Evolutionary conservation across 1,140 invertebrate species (phyloP).

Genomic region (Drosophila willistoni): DNA sequence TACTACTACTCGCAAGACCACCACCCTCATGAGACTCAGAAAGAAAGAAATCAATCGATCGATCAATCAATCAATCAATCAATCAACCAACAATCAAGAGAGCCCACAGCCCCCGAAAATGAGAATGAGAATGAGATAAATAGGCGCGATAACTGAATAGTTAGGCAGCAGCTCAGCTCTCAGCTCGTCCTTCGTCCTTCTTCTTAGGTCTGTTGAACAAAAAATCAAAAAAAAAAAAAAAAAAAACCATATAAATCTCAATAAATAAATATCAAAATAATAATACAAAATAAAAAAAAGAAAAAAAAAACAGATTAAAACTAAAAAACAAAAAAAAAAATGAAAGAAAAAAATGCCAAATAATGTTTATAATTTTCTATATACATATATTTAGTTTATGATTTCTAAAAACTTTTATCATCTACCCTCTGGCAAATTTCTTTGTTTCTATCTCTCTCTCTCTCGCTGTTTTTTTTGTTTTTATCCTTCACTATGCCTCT

Average conservation of each 20-base stretch:
- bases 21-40: slow-evolving; percentile 30
- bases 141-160: slow-evolving; percentile 28
- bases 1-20: slow-evolving; percentile 40
- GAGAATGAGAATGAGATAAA: slow-evolving; percentile 6
- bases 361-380: slow-evolving; percentile 38
- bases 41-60: background rate
- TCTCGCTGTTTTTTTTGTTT: background rate
- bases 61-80: too few species aligned
- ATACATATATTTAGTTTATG: slow-evolving; percentile 56
- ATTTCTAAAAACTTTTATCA: slow-evolving; percentile 39
- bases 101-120: slow-evolving; percentile 38
- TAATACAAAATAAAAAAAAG: slow-evolving; percentile 11
- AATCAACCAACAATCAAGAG: slow-evolving; percentile 12
- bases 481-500: background rate
- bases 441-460: slow-evolving; percentile 2
- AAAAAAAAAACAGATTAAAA: background rate
- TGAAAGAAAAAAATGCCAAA: slow-evolving; percentile 11
- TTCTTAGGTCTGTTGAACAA: slow-evolving; percentile 55
- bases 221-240: slow-evolving; percentile 12
- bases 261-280: slow-evolving; percentile 17
- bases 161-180: slow-evolving; percentile 52
- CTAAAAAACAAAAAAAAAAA: slow-evolving; percentile 26
- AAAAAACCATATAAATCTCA: background rate
- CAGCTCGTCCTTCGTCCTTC: slow-evolving; percentile 35
- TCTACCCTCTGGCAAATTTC: slow-evolving; percentile 31